Percentiles rank a stretch among this genome's conserved stretches.
phyloP scores from a whole-genome alignment of 2,113 vertebrate genomes.

The Aviceda subcristata region DNA sequence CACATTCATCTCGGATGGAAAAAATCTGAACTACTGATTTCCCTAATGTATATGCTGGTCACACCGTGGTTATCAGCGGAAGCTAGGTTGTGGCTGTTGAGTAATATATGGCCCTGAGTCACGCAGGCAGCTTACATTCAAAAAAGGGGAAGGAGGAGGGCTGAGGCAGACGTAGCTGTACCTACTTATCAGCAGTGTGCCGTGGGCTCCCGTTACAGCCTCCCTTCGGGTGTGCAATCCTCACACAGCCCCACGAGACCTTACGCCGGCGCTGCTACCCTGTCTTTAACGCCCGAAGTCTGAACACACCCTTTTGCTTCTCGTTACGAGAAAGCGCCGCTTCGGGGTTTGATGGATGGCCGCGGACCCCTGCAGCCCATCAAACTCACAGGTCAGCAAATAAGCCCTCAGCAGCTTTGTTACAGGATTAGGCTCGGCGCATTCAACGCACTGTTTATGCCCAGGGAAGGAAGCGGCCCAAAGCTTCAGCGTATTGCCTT shows the following conservation, averaged over 20 bases:
- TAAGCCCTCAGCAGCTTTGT: background rate
- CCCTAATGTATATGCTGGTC: background rate
- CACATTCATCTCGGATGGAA: background rate
- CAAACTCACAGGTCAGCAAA: background rate
- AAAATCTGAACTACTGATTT: background rate
- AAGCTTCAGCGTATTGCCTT: background rate
- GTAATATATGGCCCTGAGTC: background rate
- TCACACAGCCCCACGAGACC: background rate
- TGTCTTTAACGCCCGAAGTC: background rate
- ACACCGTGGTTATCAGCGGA: background rate
- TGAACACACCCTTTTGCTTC: background rate
- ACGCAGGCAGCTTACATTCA: background rate
- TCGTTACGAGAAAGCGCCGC: background rate
- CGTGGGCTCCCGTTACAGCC: background rate
- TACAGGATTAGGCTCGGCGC: background rate
- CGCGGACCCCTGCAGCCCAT: background rate
- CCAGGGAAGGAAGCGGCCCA: background rate
- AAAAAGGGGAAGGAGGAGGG: background rate
- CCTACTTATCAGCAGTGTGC: background rate
- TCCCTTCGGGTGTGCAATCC: background rate
- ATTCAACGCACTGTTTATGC: background rate
- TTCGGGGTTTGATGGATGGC: background rate
- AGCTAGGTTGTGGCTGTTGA: background rate
- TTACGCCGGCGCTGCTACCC: background rate
- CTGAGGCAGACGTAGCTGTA: background rate